Evolutionary conservation across 1,140 invertebrate species (phyloP).

Genomic region (Solen grandis): DNA sequence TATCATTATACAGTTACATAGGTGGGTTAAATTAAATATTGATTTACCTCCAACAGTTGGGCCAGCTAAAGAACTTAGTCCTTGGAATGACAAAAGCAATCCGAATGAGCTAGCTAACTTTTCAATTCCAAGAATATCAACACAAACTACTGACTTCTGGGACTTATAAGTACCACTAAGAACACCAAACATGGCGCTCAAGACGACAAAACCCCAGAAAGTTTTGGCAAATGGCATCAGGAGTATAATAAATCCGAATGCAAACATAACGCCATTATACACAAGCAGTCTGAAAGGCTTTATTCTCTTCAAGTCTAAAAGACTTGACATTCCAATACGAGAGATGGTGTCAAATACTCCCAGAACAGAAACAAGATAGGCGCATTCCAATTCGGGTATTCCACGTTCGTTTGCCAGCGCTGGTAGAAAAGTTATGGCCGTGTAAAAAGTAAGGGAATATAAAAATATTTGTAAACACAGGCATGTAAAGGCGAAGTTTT

Average conservation of each 20-base stretch:
- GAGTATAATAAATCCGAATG: conserved; percentile 52
- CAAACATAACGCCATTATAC: conserved; percentile 66
- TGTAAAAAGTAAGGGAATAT: conserved; percentile 62
- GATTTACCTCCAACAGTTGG: conserved; percentile 91
- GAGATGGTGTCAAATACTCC: conserved; percentile 64
- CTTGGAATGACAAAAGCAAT: conserved; percentile 95
- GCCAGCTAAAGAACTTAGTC: conserved; percentile 92
- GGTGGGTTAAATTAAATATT: too few relatives aligned
- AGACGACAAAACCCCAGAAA: conserved; percentile 59
- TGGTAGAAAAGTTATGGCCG: conserved; percentile 69
- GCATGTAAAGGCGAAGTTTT: conserved; percentile 64
- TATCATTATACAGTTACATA: too few relatives aligned
- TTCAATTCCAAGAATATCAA: conserved; percentile 95
- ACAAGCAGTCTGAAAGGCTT: conserved; percentile 61
- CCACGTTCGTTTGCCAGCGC: conserved; percentile 65
- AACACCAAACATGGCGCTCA: conserved; percentile 64
- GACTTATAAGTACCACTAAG: conserved; percentile 85
- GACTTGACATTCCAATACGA: conserved; percentile 58
- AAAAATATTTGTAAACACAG: conserved; percentile 66
- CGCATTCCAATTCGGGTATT: conserved; percentile 51
- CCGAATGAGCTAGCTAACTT: conserved; percentile 96
- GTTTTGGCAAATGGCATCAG: conserved; percentile 56
- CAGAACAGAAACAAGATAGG: conserved; percentile 63
- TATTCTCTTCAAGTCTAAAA: conserved; percentile 61
- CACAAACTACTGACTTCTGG: conserved; percentile 93